These are phyloP conservation scores for Ceramica pisi DNA, from an alignment of 2,888 invertebrate genomes.

Conservation along the genomic window DNA sequence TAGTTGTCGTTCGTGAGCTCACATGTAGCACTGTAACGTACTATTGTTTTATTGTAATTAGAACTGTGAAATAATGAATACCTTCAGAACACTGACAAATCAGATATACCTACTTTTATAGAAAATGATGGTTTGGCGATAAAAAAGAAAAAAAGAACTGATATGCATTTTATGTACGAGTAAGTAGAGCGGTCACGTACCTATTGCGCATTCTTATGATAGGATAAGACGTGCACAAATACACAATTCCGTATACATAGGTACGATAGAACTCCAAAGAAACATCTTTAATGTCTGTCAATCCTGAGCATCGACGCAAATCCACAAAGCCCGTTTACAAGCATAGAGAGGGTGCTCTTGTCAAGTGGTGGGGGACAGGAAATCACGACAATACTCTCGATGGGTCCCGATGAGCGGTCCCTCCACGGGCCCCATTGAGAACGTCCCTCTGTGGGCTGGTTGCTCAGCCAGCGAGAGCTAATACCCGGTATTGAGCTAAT, in stretches of 20 bases:
- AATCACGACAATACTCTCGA: conserved; percentile 70
- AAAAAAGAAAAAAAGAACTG: too few relatives aligned
- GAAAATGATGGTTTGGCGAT: too few relatives aligned
- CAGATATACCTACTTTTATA: too few relatives aligned
- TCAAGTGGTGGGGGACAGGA: conserved; percentile 66
- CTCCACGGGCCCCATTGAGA: conserved; percentile 49
- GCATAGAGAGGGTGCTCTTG: conserved; percentile 65
- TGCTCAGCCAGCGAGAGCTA: conserved; percentile 14
- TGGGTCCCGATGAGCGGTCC: conserved; percentile 62
- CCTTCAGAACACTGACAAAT: too few relatives aligned
- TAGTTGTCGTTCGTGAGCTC: too few relatives aligned
- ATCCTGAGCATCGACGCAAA: conserved; percentile 45
- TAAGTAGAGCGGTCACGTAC: not conserved
- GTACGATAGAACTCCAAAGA: conserved; percentile 6
- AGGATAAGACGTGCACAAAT: not conserved
- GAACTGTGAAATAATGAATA: too few relatives aligned
- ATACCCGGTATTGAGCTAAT: conserved; percentile 50
- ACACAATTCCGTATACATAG: conserved; percentile 1
- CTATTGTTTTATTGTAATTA: too few relatives aligned
- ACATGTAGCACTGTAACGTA: too few relatives aligned
- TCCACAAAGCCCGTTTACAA: conserved; percentile 63
- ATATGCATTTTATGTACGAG: not conserved
- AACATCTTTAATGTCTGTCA: conserved; percentile 40
- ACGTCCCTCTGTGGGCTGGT: conserved; percentile 38
- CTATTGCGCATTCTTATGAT: not conserved